These are phyloP conservation scores for Chaenodraco wilsoni DNA, from an alignment of 2,797 vertebrate genomes.

Conservation along the genomic window DNA sequence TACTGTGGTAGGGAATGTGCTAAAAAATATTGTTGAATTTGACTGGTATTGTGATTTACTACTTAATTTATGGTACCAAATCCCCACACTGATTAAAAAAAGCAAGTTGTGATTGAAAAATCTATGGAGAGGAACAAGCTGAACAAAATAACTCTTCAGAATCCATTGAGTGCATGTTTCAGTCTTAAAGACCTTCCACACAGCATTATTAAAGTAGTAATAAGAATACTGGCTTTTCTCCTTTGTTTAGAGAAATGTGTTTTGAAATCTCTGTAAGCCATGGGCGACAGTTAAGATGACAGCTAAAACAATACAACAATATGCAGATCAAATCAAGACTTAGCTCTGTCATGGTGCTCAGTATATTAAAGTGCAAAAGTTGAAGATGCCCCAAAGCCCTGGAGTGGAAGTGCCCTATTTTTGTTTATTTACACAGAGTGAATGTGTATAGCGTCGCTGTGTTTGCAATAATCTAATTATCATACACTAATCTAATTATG, in stretches of 20 bases:
- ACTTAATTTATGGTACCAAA: too few relatives aligned
- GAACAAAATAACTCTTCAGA: neutral
- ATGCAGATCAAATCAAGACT: constrained; percentile 24
- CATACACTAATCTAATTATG: constrained; percentile 76
- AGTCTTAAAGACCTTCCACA: neutral
- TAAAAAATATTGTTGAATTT: too few relatives aligned
- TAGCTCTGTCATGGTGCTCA: constrained; percentile 34
- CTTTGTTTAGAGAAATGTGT: neutral
- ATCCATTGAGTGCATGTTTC: neutral
- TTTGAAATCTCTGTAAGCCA: constrained; percentile 8
- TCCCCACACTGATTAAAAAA: neutral
- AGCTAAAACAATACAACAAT: constrained; percentile 20
- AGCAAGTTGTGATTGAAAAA: neutral
- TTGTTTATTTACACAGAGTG: constrained; percentile 26
- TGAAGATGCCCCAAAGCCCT: constrained; percentile 54
- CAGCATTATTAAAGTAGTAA: neutral
- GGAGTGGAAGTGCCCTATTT: constrained; percentile 66
- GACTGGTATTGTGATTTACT: too few relatives aligned
- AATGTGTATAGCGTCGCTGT: constrained; percentile 64
- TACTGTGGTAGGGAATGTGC: too few relatives aligned
- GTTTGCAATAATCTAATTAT: constrained; percentile 75
- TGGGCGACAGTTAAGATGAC: constrained; percentile 26
- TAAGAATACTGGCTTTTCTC: constrained; percentile 2
- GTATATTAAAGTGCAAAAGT: constrained; percentile 47
- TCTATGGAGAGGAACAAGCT: neutral